These are phyloP conservation scores for Halcyon badia DNA, from an alignment of 2,797 vertebrate species.

Conservation along the genomic window DNA sequence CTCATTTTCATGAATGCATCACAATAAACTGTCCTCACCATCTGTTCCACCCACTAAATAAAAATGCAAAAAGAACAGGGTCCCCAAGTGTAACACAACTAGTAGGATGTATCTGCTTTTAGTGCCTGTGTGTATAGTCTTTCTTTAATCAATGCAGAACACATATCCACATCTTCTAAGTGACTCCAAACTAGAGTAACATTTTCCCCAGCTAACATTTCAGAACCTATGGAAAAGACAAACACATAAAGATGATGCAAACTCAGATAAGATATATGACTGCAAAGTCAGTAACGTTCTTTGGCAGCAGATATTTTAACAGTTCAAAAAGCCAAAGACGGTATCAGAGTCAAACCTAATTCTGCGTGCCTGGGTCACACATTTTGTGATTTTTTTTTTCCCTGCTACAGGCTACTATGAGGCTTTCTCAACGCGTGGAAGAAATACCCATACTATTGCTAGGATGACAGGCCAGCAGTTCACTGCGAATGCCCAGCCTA, in stretches of 20 bases:
- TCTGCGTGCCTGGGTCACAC: neutral
- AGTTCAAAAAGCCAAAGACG: neutral
- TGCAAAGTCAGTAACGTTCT: neutral
- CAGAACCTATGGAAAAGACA: neutral
- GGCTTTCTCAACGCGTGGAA: neutral
- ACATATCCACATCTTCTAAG: neutral
- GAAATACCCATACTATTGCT: neutral
- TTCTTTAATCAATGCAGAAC: constrained; percentile 20
- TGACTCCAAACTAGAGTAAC: neutral
- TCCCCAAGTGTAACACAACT: neutral
- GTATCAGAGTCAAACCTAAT: neutral
- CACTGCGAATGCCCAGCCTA: neutral
- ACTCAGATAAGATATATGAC: neutral
- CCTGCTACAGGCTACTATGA: neutral
- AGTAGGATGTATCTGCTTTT: neutral
- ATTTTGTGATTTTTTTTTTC: neutral
- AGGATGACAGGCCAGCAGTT: neutral
- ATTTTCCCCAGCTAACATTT: neutral
- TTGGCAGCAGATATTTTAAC: neutral
- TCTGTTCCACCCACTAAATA: constrained; percentile 41
- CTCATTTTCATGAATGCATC: constrained; percentile 25
- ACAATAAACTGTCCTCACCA: constrained; percentile 44
- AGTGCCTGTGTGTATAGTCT: neutral
- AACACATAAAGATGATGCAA: neutral
- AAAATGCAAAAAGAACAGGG: constrained; percentile 13